These are phyloP conservation scores for Enhydra lutris DNA, from an alignment of 2,113 vertebrate genomes.

Conservation along the genomic window DNA sequence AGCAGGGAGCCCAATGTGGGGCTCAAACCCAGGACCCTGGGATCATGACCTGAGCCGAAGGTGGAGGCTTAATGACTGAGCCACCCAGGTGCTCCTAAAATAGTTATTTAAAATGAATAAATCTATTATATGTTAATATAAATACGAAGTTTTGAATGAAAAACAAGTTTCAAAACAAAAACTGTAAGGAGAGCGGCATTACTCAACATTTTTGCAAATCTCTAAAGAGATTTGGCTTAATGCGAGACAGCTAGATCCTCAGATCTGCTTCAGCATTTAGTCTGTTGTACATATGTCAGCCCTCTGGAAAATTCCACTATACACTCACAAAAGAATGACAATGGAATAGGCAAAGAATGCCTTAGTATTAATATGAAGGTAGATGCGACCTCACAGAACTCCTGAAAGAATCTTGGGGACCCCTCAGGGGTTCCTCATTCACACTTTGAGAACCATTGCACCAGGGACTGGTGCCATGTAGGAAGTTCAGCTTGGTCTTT, in stretches of 20 bases:
- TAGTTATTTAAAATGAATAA: neutral
- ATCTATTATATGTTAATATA: neutral
- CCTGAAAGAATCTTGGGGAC: neutral
- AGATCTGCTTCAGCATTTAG: neutral
- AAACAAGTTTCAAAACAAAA: neutral
- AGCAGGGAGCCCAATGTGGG: too few relatives aligned
- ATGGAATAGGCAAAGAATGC: neutral
- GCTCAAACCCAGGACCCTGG: too few relatives aligned
- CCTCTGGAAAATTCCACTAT: neutral
- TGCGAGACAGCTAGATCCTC: neutral
- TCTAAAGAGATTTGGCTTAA: neutral
- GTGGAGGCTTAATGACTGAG: neutral
- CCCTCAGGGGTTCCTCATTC: neutral
- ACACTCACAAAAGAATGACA: neutral
- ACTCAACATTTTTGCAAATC: neutral
- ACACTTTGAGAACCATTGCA: neutral
- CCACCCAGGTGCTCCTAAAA: neutral
- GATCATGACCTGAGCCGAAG: neutral
- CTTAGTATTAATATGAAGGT: neutral
- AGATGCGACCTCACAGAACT: neutral
- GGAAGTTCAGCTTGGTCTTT: neutral
- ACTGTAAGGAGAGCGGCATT: neutral
- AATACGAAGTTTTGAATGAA: constrained; percentile 23
- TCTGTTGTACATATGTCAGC: neutral
- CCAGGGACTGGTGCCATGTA: neutral